Evolutionary conservation across 2,113 vertebrate genomes (phyloP), one percentile per base, ranked within the genome.

Genomic region (Catharus bicknelli): DNA sequence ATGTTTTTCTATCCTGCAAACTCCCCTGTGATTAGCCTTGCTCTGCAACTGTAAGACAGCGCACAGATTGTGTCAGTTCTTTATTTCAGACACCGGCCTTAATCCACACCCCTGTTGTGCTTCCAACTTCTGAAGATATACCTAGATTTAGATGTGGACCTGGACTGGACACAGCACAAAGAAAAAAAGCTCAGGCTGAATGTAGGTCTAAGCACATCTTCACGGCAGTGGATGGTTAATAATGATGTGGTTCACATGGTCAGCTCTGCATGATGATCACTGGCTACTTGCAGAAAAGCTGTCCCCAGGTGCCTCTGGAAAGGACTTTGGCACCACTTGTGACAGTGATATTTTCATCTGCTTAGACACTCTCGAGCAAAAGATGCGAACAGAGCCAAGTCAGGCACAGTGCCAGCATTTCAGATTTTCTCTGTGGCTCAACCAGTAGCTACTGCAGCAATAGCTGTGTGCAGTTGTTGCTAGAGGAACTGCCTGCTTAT

Each of bases 211-310:
- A 58, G 9, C 10, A 45, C 5, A 25, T 50, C 18, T 45, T 79
- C n/a, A 6, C 13, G 45, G 27, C 0, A 0, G 36, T 27, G 12
- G 9, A 19, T 50, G 58, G 5, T 34, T 58, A 45, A 45, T 32
- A 74, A 9, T 15, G 20, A 20, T 1, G 4, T 0, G 8, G 27
- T 9, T 61, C 1, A 0, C 11, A 10, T 2, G 5, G 30, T 27
- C 29, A n/a, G 34, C 51, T 19, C 57, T 68, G 15, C 17, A 2
- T 13, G 34, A 16, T 29, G 9, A 58, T 58, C 54, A 42, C 62
- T 63, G 36, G 23, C 43, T 61, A 30, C 16, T 19, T 42, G 14
- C 62, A 82, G 38, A 26, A 7, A 40, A 69, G 16, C 16, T 4
- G 1, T 21, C 23, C 13, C 21, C 4, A 0, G 0, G 1, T 47